Evolutionary conservation across 1,140 invertebrate species (phyloP).

Genomic region (Drosophila neocordata): DNA sequence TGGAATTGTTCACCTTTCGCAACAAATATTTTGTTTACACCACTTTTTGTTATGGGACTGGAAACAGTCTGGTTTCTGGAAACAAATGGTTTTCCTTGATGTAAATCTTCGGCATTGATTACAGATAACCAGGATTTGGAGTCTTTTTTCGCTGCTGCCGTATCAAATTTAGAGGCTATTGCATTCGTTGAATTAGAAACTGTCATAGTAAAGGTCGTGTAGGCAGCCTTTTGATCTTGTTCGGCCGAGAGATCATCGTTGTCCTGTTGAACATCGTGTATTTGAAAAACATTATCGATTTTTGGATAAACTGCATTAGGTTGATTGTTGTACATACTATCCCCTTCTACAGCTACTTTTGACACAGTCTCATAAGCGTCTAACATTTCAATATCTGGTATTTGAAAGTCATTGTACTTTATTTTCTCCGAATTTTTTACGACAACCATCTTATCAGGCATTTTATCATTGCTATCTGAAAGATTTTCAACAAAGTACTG

Average conservation of each 20-base stretch:
- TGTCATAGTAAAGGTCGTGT: constrained; percentile 19
- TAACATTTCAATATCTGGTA: not conserved
- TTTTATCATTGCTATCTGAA: not conserved
- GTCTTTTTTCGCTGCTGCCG: not conserved
- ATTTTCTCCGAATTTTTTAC: not conserved
- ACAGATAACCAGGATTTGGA: constrained; percentile 15
- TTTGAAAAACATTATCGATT: not conserved
- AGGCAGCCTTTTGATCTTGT: constrained; percentile 27
- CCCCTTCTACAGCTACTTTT: not conserved
- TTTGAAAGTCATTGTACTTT: not conserved
- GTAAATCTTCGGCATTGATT: not conserved
- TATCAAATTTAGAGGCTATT: not conserved
- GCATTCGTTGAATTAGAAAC: not conserved
- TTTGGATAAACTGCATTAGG: not conserved
- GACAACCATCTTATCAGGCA: not conserved
- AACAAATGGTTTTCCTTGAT: constrained; percentile 23
- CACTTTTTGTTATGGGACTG: not conserved
- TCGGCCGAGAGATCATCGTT: not conserved
- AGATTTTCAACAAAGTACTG: not conserved
- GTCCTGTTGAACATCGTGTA: not conserved
- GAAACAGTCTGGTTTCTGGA: not conserved
- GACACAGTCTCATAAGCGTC: not conserved
- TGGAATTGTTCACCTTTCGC: constrained; percentile 33
- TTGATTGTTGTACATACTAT: not conserved
- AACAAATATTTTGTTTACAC: constrained; percentile 22